These are phyloP conservation scores for Hemichromis elongatus DNA, from an alignment of 2,113 vertebrate genomes.

Conservation along the genomic window DNA sequence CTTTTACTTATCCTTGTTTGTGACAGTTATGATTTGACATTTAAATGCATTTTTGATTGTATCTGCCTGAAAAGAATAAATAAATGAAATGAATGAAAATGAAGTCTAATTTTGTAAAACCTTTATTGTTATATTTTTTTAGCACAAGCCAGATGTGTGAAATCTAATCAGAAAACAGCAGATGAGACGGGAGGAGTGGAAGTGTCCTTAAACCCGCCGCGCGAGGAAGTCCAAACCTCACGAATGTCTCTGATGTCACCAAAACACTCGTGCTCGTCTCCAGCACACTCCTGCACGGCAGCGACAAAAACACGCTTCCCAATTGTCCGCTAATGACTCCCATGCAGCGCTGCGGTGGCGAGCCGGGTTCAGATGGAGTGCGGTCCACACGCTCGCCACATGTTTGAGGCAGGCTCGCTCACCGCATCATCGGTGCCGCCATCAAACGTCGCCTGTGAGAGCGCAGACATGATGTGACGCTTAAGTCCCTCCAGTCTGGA, in stretches of 20 bases:
- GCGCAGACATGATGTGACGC: not conserved
- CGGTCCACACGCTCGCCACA: conserved; percentile 9
- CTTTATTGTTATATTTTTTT: not conserved
- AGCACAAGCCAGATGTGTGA: not conserved
- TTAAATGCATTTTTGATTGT: no score
- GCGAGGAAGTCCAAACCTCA: not conserved
- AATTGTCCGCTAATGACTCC: conserved; percentile 27
- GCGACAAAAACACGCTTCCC: conserved; percentile 3
- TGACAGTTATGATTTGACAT: no score
- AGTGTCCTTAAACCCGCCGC: not conserved
- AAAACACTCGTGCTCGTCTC: not conserved
- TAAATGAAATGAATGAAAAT: no score
- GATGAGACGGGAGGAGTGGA: not conserved
- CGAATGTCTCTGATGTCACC: conserved; percentile 5
- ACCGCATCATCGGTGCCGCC: not conserved
- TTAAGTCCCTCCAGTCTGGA: not conserved
- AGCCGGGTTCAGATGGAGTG: conserved; percentile 43
- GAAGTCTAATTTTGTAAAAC: not conserved
- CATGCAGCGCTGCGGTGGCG: not conserved
- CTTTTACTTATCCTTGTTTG: no score
- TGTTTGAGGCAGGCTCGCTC: not conserved
- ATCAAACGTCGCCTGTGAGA: not conserved
- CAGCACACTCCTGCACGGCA: not conserved
- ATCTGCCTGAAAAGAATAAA: no score
- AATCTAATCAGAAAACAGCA: not conserved